Base-by-base conservation (phyloP, 2,888 invertebrate species). In the Anarsia innoxiella region DNA sequence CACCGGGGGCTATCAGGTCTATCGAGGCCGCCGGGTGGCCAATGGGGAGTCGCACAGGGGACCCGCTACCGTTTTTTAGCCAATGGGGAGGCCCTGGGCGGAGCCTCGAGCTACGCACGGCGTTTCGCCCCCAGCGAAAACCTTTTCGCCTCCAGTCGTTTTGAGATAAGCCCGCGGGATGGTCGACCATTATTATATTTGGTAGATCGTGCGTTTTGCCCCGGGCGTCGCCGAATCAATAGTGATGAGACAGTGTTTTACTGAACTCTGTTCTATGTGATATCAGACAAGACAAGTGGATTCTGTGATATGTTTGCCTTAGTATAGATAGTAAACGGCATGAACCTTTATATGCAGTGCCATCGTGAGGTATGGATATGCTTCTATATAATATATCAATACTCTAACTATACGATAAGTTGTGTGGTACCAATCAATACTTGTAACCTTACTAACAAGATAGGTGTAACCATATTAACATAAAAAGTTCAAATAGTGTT, bases 121-220 rank as follows among this genome's bases (percentile, higher is more conserved):
- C 65, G 76, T 74, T 82, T 84, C 79, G 83, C 83, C 83, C 83
- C 80, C 77, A 83, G 83, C 83, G 61, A 83, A 83, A 83, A 74
- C 73, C 76, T 80, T 82, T 82, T 83, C 72, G 83, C 84, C 84
- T 82, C 68, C 83, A 84, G 84, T 84, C 83, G 83, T 84, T 77
- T 83, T 73, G 76, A 71, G 84, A 84, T 84, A 84, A 83, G 82
- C 83, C 84, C 68, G 66, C 73, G 78, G 84, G 83, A 84, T 83
- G 83, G 84, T 77, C 80, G 82, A 72, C 73, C 80, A 80, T 80
- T 80, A 80, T 83, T 82, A 77, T 73, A 71, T 78, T 73, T 63
- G 58, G 58, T 70, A 74, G 80, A 78, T 71, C 71, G 69, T 72
- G 75, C 72, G 56, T 50, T 57, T 57, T 56, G 73, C 82, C 78